phyloP scores from a whole-genome alignment of 2,797 vertebrate genomes.

The Lophius americanus region DNA sequence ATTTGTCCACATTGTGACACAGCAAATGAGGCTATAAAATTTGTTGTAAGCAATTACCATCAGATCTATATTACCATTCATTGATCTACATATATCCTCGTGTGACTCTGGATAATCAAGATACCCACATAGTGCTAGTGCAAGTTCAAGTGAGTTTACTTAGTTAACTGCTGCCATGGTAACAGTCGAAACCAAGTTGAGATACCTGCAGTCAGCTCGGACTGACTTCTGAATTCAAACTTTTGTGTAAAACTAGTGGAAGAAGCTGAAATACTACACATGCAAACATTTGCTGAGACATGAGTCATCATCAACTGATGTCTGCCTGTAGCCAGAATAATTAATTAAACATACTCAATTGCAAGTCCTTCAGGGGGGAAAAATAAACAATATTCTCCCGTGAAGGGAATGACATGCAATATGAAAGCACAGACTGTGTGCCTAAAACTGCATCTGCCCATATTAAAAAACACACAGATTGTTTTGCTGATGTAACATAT shows the following conservation, averaged over 20 bases:
- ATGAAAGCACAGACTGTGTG: slow-evolving; percentile 36
- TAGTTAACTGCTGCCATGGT: slow-evolving; percentile 2
- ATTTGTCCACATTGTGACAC: slow-evolving; percentile 20
- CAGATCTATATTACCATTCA: background rate
- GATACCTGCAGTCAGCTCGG: background rate
- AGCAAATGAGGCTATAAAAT: slow-evolving; percentile 54
- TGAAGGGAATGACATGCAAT: slow-evolving; percentile 18
- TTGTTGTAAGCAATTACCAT: slow-evolving; percentile 22
- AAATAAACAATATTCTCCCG: slow-evolving; percentile 18
- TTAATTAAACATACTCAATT: background rate
- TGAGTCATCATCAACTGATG: background rate
- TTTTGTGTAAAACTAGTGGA: background rate
- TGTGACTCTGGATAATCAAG: slow-evolving; percentile 18
- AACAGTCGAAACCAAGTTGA: slow-evolving; percentile 16
- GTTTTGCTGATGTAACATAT: slow-evolving; percentile 28
- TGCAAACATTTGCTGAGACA: background rate
- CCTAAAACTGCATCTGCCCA: slow-evolving; percentile 22
- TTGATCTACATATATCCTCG: slow-evolving; percentile 20
- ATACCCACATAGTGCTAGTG: background rate
- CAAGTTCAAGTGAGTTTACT: slow-evolving; percentile 19
- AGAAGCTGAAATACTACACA: slow-evolving; percentile 20
- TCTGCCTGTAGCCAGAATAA: background rate
- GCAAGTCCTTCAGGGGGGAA: background rate
- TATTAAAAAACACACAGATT: slow-evolving; percentile 25
- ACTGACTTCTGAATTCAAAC: slow-evolving; percentile 28